Conservation (phyloP, 2,797 vertebrate genomes). For the Molossus alvarezi region DNA sequence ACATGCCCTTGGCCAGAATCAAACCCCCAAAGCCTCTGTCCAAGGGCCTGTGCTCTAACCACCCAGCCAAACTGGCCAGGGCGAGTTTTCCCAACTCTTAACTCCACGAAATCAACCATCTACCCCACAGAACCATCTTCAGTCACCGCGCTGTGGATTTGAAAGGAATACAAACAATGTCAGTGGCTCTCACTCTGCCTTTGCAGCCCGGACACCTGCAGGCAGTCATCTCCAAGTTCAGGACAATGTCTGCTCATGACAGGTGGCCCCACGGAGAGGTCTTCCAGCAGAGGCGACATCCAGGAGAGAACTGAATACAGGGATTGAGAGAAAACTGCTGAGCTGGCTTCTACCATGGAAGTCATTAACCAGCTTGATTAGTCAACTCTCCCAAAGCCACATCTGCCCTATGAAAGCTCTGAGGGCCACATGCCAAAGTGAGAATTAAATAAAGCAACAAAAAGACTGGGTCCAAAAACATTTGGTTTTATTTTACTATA, state of each 20-base stretch:
- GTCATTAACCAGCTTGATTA: slow-evolving; percentile 76
- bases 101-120: neutral
- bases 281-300: slow-evolving; percentile 33
- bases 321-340: slow-evolving; percentile 70
- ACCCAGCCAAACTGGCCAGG: no score
- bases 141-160: neutral
- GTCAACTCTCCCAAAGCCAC: slow-evolving; percentile 74
- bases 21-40: no score
- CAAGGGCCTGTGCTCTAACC: no score
- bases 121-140: neutral
- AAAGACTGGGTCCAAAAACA: slow-evolving; percentile 74
- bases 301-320: neutral
- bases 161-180: neutral
- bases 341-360: slow-evolving; percentile 56
- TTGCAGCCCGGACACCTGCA: neutral
- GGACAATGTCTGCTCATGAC: slow-evolving; percentile 27
- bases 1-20: no score
- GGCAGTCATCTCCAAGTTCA: slow-evolving; percentile 23
- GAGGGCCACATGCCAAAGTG: slow-evolving; percentile 79
- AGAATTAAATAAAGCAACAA: slow-evolving; percentile 85
- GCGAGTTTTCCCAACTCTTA: neutral
- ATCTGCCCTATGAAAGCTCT: slow-evolving; percentile 74
- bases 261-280: neutral
- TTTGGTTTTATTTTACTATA: slow-evolving; percentile 77
- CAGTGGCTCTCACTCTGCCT: neutral